phyloP scores from a whole-genome alignment of 2,797 vertebrate species.

The Rhynchotus rufescens region DNA sequence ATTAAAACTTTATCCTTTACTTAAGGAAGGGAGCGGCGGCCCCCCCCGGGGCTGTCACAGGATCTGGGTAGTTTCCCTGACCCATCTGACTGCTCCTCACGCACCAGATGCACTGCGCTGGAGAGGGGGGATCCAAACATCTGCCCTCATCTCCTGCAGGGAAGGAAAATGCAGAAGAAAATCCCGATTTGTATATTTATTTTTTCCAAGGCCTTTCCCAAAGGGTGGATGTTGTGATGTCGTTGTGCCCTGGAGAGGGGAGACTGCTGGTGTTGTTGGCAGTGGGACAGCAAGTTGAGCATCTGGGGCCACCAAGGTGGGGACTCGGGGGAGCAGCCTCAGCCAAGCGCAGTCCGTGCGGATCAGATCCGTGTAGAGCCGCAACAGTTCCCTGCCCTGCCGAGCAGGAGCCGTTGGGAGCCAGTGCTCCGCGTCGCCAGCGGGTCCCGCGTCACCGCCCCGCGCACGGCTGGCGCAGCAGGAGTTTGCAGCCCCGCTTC shows the following conservation, averaged over 20 bases:
- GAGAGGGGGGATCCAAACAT: not conserved
- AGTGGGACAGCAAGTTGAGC: not conserved
- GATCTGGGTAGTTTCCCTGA: not conserved
- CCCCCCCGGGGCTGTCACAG: not conserved
- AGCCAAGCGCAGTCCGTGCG: not conserved
- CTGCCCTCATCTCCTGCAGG: not conserved
- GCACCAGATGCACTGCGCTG: not conserved
- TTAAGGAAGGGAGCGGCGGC: not conserved
- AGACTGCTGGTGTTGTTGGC: not conserved
- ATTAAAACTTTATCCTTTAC: constrained; percentile 51
- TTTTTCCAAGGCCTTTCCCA: not conserved
- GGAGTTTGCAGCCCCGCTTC: too few relatives aligned
- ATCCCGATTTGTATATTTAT: not conserved
- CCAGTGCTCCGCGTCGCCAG: too few relatives aligned
- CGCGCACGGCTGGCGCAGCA: too few relatives aligned
- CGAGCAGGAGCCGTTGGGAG: too few relatives aligned
- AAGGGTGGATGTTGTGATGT: not conserved
- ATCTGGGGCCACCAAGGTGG: not conserved
- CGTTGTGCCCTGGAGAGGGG: not conserved
- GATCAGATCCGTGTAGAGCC: not conserved
- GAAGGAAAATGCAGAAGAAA: not conserved
- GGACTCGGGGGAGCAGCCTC: not conserved
- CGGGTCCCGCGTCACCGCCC: too few relatives aligned
- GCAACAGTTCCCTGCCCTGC: too few relatives aligned
- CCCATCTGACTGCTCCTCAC: not conserved